These are phyloP conservation scores for Euproctis similis DNA, from an alignment of 2,888 invertebrate species.

Conservation along the genomic window DNA sequence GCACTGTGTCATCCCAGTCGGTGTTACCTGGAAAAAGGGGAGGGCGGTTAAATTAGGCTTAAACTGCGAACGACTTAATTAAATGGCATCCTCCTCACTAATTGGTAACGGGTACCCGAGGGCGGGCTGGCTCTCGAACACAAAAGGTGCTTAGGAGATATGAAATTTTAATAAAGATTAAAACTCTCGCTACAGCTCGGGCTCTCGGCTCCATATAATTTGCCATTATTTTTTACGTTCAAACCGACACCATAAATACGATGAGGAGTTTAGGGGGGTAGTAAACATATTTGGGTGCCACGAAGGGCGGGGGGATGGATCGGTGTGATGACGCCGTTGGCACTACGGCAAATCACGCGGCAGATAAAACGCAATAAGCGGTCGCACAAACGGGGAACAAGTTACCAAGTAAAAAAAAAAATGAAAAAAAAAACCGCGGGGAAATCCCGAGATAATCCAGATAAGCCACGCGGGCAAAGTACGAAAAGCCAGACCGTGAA, in stretches of 20 bases:
- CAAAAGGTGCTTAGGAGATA: slow-evolving; percentile 42
- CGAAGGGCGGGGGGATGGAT: slow-evolving; percentile 29
- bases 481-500: slow-evolving; percentile 69
- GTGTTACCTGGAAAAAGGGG: slow-evolving; percentile 39
- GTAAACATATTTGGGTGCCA: slow-evolving; percentile 58
- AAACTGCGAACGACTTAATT: slow-evolving; percentile 35
- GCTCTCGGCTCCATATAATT: slow-evolving; percentile 34
- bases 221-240: slow-evolving; percentile 40
- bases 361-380: slow-evolving; percentile 59
- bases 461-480: slow-evolving; percentile 69
- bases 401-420: too few species aligned
- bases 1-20: slow-evolving; percentile 39
- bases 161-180: slow-evolving; percentile 59
- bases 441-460: slow-evolving; percentile 66
- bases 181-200: slow-evolving; percentile 31
- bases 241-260: slow-evolving; percentile 43
- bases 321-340: too few species aligned
- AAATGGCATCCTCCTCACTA: slow-evolving; percentile 39
- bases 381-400: slow-evolving; percentile 57
- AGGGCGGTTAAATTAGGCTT: slow-evolving; percentile 19
- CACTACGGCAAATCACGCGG: slow-evolving; percentile 44
- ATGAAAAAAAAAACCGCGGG: slow-evolving; percentile 58
- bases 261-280: slow-evolving; percentile 46
- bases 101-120: slow-evolving; percentile 38
- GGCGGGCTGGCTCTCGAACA: slow-evolving; percentile 36